These are phyloP conservation scores for Vombatus ursinus DNA, from an alignment of 2,113 vertebrate species.

Conservation along the genomic window DNA sequence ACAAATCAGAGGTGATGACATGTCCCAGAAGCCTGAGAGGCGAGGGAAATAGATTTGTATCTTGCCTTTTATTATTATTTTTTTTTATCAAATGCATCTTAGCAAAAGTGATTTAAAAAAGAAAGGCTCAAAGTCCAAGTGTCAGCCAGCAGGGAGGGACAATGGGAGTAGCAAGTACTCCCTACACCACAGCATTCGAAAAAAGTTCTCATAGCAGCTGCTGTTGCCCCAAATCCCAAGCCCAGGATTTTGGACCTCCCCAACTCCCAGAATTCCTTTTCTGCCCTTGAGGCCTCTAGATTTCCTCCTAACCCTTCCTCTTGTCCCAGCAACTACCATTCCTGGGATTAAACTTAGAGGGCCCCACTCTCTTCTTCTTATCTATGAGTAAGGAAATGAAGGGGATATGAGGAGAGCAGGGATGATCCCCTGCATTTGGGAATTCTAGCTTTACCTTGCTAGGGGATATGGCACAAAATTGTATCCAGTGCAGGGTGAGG, in stretches of 20 bases:
- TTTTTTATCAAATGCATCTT: slow-evolving; percentile 65
- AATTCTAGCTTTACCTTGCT: slow-evolving; percentile 14
- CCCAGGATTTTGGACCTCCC: background rate
- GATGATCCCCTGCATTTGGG: slow-evolving; percentile 14
- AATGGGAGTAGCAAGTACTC: fast-evolving
- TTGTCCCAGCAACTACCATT: background rate
- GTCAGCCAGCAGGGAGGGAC: slow-evolving; percentile 44
- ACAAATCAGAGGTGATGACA: slow-evolving; percentile 44
- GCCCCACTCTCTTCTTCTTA: background rate
- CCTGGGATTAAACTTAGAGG: background rate
- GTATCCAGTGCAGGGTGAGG: slow-evolving; percentile 6
- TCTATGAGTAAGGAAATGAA: background rate
- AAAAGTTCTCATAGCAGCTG: background rate
- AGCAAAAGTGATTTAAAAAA: slow-evolving; percentile 70
- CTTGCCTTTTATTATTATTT: slow-evolving; percentile 46
- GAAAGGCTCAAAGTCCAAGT: slow-evolving; percentile 57
- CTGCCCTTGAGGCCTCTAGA: background rate
- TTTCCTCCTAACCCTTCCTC: background rate
- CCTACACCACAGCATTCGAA: background rate
- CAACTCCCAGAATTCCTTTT: background rate
- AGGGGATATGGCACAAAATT: background rate
- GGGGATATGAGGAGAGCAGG: background rate
- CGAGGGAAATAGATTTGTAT: slow-evolving; percentile 20
- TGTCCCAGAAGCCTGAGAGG: slow-evolving; percentile 49
- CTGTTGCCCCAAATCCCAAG: slow-evolving; percentile 5